These are phyloP conservation scores for Zaprionus taronus DNA, from an alignment of 1,140 invertebrate genomes.

Conservation along the genomic window DNA sequence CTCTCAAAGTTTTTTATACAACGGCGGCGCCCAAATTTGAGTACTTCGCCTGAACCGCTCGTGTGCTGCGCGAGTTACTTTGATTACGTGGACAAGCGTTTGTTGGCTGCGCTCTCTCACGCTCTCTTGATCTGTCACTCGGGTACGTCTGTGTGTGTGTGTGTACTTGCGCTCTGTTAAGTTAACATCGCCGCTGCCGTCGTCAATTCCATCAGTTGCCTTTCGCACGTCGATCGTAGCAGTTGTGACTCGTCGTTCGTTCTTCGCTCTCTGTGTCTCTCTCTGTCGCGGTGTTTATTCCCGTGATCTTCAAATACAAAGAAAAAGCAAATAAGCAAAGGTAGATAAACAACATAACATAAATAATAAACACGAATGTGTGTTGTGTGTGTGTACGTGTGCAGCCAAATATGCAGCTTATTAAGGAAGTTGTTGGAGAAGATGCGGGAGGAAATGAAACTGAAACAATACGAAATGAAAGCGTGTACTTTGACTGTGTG, in stretches of 20 bases:
- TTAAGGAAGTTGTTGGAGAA: slow-evolving; percentile 20
- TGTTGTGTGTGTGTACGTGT: background rate
- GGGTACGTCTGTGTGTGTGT: background rate
- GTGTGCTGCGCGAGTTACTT: slow-evolving; percentile 43
- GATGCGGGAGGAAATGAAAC: slow-evolving; percentile 3
- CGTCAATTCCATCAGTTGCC: slow-evolving; percentile 54
- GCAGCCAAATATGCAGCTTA: slow-evolving; percentile 15
- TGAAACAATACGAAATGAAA: slow-evolving; percentile 57
- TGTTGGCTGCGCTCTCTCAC: slow-evolving; percentile 16
- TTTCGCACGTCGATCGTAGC: slow-evolving; percentile 63
- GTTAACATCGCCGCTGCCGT: slow-evolving; percentile 27
- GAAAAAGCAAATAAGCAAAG: slow-evolving; percentile 28
- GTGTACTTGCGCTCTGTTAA: slow-evolving; percentile 21
- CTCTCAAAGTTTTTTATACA: background rate
- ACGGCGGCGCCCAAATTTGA: slow-evolving; percentile 28
- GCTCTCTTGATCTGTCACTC: slow-evolving; percentile 5
- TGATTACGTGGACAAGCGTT: slow-evolving; percentile 75
- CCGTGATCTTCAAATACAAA: slow-evolving; percentile 35
- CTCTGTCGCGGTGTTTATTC: slow-evolving; percentile 57
- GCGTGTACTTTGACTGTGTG: slow-evolving; percentile 75
- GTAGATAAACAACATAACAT: slow-evolving; percentile 42
- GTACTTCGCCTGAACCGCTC: slow-evolving; percentile 33
- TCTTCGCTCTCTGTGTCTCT: background rate
- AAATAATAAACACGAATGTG: slow-evolving; percentile 22
- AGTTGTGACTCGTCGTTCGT: slow-evolving; percentile 36